Evolutionary conservation across 1,140 invertebrate genomes (phyloP).

Genomic region (Drosophila insularis): DNA sequence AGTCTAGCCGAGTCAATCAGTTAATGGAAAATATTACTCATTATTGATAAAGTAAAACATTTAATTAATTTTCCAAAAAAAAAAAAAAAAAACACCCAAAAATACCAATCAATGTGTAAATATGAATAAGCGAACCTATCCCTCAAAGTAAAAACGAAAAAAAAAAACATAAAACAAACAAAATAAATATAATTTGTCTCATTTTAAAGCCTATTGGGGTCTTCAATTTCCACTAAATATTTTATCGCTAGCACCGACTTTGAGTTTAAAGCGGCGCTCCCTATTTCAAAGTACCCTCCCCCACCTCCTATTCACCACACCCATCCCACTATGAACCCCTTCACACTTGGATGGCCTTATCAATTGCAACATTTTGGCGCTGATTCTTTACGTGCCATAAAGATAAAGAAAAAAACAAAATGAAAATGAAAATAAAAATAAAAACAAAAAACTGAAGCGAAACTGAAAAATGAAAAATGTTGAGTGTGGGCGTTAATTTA

Average conservation of each 20-base stretch:
- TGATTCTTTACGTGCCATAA: slow-evolving; percentile 20
- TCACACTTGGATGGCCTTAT: slow-evolving; percentile 4
- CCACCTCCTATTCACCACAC: background rate
- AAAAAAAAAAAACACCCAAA: background rate
- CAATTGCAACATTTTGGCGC: slow-evolving; percentile 14
- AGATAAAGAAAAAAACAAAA: slow-evolving; percentile 59
- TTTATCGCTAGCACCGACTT: slow-evolving; percentile 67
- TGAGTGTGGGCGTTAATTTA: slow-evolving; percentile 72
- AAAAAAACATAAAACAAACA: slow-evolving; percentile 36
- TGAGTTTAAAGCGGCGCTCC: slow-evolving; percentile 22
- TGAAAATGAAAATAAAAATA: slow-evolving; percentile 7
- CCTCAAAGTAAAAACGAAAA: too few relatives aligned
- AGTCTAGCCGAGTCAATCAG: background rate
- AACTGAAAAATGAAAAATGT: slow-evolving; percentile 37
- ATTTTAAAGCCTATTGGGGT: slow-evolving; percentile 54
- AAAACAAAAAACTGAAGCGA: slow-evolving; percentile 32
- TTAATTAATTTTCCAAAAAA: slow-evolving; percentile 9
- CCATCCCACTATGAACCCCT: background rate
- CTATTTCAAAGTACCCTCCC: background rate
- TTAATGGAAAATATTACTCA: slow-evolving; percentile 8
- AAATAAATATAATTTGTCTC: slow-evolving; percentile 67
- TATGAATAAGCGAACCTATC: background rate
- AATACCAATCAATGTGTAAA: slow-evolving; percentile 12
- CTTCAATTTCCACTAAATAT: slow-evolving; percentile 50
- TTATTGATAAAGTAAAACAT: slow-evolving; percentile 11